phyloP scores from a whole-genome alignment of 2,888 invertebrate species.

The Polymixis flavicincta region DNA sequence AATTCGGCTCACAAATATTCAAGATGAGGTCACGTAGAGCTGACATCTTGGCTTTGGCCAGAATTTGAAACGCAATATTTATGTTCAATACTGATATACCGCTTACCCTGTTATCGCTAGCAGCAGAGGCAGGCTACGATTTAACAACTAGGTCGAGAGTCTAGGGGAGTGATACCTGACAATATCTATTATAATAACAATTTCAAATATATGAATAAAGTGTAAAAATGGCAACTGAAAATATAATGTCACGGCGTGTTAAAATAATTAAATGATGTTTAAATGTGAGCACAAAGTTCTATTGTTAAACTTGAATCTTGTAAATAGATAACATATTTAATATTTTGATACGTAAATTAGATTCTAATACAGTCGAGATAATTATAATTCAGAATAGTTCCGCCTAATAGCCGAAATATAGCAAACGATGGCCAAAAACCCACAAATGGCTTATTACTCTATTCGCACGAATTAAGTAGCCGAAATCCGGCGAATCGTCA shows the following conservation, averaged over 20 bases:
- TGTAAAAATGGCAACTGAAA: conserved; percentile 20
- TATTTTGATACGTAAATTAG: conserved; percentile 56
- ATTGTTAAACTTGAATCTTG: conserved; percentile 30
- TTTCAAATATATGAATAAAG: conserved; percentile 31
- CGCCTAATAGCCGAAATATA: conserved; percentile 46
- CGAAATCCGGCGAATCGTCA: too few relatives aligned
- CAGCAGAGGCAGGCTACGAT: conserved; percentile 23
- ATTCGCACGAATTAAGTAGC: too few relatives aligned
- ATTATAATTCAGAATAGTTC: conserved; percentile 27
- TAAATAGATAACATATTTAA: conserved; percentile 55
- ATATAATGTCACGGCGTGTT: not conserved
- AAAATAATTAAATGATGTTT: not conserved
- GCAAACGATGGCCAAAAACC: conserved; percentile 28
- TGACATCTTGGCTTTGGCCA: not conserved
- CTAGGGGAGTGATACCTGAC: conserved; percentile 44
- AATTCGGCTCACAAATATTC: conserved; percentile 1
- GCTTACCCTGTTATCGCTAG: conserved; percentile 35
- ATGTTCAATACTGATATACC: conserved; percentile 46
- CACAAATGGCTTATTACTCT: not conserved
- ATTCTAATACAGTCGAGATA: not conserved
- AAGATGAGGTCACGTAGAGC: not conserved
- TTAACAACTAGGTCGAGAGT: conserved; percentile 18
- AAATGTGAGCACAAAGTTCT: not conserved
- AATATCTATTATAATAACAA: conserved; percentile 54
- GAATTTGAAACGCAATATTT: conserved; percentile 51